Evolutionary conservation across 2,113 vertebrate genomes (phyloP), one percentile per base, ranked within the genome.

Genomic region (Damaliscus lunatus): DNA sequence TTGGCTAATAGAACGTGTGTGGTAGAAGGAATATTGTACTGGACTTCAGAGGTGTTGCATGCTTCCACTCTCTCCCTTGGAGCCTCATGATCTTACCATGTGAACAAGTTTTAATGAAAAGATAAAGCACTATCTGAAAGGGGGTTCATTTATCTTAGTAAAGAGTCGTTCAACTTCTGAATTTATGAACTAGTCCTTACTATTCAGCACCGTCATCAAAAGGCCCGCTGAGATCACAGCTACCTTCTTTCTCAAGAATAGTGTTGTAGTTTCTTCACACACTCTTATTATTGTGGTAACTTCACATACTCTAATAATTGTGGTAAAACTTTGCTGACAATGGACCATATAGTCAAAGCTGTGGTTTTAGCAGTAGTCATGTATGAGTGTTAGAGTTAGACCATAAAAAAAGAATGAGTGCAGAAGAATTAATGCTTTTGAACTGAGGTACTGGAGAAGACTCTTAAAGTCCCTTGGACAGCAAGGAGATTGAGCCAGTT

Each of bases 151-250:
- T 52, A 81, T 52, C 48, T 50, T 33, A 36, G 4, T 81, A n/a
- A 21, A 17, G 78, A 81, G 31, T 52, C 48, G 52, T 52, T 81
- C 48, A 81, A 12, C 16, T 52, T 81, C 29, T 23, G 31, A 33
- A 81, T 52, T 81, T 52, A 19, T 81, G 48, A 52, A 52, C 0
- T 5, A 81, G 16, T 19, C 29, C 17, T 33, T n/a, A 52, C 10
- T 11, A 67, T 67, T 36, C 64, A 67, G 17, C 17, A 67, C 99
- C 99, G 14, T 99, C 99, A 88, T 99, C 99, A 98, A 99, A 99
- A 59, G 99, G 99, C 99, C 67, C 7, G 7, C 12, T 43, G 40
- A 77, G 40, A 15, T 43, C 40, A 77, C 23, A 0, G 71, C 14
- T 43, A 3, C 71, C 23, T 77, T 77, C 6, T 77, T 77, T 77